phyloP scores from a whole-genome alignment of 2,888 invertebrate genomes.

The Rhorus exstirpatorius region DNA sequence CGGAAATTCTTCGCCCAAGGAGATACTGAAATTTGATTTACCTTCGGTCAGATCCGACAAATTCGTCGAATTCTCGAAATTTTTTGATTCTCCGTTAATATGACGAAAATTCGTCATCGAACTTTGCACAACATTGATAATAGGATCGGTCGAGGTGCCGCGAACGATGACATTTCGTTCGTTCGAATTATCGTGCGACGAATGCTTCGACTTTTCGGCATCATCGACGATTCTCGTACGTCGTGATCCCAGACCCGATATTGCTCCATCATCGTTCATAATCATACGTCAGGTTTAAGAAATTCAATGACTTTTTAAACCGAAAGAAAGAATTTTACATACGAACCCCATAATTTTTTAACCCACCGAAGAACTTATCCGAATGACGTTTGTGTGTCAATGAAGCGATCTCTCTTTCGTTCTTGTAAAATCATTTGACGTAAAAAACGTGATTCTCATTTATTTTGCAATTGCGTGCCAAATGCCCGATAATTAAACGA shows the following conservation, averaged over 20 bases:
- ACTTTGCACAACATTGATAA: conserved; percentile 21
- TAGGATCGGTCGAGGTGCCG: conserved; percentile 6
- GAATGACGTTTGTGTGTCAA: background rate
- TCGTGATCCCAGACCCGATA: background rate
- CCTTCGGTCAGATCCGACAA: conserved; percentile 56
- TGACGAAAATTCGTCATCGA: background rate
- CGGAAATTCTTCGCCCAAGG: too few species aligned
- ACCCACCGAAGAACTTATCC: background rate
- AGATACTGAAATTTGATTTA: too few species aligned
- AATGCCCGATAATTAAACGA: too few species aligned
- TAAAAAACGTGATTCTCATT: background rate
- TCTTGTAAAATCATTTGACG: background rate
- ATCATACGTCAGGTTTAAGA: too few species aligned
- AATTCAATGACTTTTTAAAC: background rate
- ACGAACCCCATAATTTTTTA: conserved; percentile 9
- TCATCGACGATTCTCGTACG: conserved; percentile 30
- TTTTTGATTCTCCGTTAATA: conserved; percentile 25
- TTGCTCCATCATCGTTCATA: conserved; percentile 37
- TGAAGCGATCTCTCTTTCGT: background rate
- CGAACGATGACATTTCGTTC: background rate
- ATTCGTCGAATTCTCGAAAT: conserved; percentile 13
- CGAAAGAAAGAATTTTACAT: too few species aligned
- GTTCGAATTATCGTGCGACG: background rate
- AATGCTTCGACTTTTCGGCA: background rate
- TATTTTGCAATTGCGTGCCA: background rate